A percentile compares a stretch with the other conserved stretches of the same genome.
Evolutionary conservation across 2,113 vertebrate species (phyloP).

Genomic region (Mohoua ochrocephala): DNA sequence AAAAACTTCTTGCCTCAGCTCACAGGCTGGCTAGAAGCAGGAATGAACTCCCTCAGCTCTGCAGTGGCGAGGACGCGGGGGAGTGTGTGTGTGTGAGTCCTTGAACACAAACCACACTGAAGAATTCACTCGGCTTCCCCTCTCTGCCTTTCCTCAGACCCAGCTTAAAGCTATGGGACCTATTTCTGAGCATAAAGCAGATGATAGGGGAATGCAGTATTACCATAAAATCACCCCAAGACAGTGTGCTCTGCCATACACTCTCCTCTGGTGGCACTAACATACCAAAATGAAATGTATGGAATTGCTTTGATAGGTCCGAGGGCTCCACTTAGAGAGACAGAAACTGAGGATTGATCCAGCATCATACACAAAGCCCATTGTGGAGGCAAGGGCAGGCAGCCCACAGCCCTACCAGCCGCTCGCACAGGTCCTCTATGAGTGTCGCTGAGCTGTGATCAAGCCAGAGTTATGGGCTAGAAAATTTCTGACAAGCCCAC

Average conservation of each 20-base stretch:
- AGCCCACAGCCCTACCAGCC: not conserved
- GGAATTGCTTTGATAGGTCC: not conserved
- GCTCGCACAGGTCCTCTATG: rapidly evolving
- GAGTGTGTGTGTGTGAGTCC: not conserved
- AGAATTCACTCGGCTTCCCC: not conserved
- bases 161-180: not conserved
- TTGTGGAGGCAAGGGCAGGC: not conserved
- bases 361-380: not conserved
- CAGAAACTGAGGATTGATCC: not conserved
- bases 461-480: not conserved
- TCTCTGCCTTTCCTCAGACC: not conserved
- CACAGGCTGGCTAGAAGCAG: not conserved
- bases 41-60: not conserved
- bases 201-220: not conserved
- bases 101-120: not conserved
- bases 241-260: not conserved
- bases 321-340: not conserved
- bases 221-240: not conserved
- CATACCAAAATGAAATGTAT: rapidly evolving
- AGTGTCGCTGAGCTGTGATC: not conserved
- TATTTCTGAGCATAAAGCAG: not conserved
- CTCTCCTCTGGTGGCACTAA: rapidly evolving
- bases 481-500: not conserved
- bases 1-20: not conserved
- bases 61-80: rapidly evolving